Base-by-base conservation (phyloP, 2,113 vertebrate species). In the Phaethon lepturus region DNA sequence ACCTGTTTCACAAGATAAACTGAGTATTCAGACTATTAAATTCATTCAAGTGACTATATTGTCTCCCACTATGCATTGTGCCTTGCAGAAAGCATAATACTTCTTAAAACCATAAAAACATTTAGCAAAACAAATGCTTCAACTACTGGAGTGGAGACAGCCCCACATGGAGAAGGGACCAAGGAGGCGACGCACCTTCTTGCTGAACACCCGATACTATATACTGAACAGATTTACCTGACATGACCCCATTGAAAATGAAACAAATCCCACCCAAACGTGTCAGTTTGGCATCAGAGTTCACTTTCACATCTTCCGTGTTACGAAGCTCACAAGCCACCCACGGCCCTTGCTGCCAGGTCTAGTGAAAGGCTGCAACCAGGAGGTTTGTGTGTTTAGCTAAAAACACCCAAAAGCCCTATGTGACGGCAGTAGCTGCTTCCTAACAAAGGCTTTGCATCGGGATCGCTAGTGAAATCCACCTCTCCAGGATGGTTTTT, bases 101-200 rank as follows among this genome's bases (percentile, higher is more conserved):
- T 53, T 55, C 59, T 42, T 77, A 83, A 96, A 97, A 76, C 58
- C 26, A 13, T 85, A 90, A 94, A 97, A 96, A 78, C 76, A 91
- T 83, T 84, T 86, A 90, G 88, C 88, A 95, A 97, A 97, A 79
- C 35, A 93, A 80, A 97, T 88, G 29, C 29, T 95, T 94, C 83
- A 93, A 33, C 55, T 88, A 40, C n/a, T 3, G 10, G 7, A 77
- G n/a, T 50, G 42, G 94, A 83, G 81, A 66, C 71, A 94, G 85
- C 53, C 44, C 42, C 24, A 24, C 17, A n/a, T 2, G 10, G 74
- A 77, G 78, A 93, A 92, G 74, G 53, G 75, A 68, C 73, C 62
- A 47, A 96, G 68, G 89, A 93, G 82, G 49, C 73, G 88, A 62
- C 77, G 59, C 15, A 9, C 25, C 62, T 76, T 79, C 66, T 44